Evolutionary conservation across 2,797 vertebrate species (phyloP).

Genomic region (Hypotaenidia philippensis): DNA sequence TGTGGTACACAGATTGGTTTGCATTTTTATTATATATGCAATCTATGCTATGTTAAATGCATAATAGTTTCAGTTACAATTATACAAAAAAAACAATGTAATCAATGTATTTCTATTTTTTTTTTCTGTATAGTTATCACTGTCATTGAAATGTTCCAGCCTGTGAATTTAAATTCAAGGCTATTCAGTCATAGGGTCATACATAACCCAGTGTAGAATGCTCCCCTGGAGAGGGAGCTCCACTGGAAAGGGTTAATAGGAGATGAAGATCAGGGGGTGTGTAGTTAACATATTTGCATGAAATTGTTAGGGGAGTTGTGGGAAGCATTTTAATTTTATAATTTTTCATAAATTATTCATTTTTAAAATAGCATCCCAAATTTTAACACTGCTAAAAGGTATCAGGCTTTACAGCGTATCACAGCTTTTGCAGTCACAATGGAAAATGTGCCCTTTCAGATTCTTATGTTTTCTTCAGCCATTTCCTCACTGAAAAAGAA

Average conservation of each 20-base stretch:
- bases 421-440: background rate
- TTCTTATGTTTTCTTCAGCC: slow-evolving; percentile 26
- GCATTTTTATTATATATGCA: background rate
- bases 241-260: background rate
- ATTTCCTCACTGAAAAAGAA: background rate
- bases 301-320: slow-evolving; percentile 28
- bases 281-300: slow-evolving; percentile 37
- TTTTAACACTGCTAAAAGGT: slow-evolving; percentile 8
- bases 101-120: background rate
- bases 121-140: background rate
- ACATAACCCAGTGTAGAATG: background rate
- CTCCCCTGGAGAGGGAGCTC: background rate
- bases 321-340: slow-evolving; percentile 48
- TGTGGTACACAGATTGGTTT: background rate
- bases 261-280: background rate
- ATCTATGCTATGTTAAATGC: background rate
- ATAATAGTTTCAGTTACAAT: background rate
- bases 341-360: slow-evolving; percentile 57
- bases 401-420: background rate
- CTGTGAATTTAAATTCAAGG: background rate
- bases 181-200: background rate
- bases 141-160: background rate
- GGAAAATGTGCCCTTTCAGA: slow-evolving; percentile 28
- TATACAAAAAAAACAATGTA: background rate
- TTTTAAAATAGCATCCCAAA: background rate